Base-by-base conservation (phyloP, 2,797 vertebrate genomes). In the Dermochelys coriacea region DNA sequence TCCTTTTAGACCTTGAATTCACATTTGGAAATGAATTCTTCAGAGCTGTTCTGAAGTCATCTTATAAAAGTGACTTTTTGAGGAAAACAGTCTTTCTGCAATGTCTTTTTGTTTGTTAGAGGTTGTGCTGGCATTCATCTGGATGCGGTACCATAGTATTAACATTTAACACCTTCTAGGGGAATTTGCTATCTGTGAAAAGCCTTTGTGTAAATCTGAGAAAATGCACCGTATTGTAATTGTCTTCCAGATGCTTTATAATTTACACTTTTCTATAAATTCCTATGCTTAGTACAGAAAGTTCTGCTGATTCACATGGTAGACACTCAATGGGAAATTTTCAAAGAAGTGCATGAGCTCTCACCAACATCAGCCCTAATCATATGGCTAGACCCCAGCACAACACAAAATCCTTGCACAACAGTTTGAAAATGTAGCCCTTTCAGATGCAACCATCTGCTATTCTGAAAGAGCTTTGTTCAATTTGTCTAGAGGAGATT, bases 241-340 rank as follows among this genome's bases (percentile, higher is more conserved):
- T 75, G 27, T 77, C 14, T 77, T 77, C 1, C 57, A 89, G 85
- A 84, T 18, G 61, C 78, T 64, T 64, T 50, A 0, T 50, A 2
- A 59, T 91, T 34, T 75, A 15, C 3, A 21, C 61, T 21, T 3
- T 45, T 6, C 2, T 90, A 78, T 75, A 34, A 54, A 68, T 84
- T 61, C 2, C 15, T 3, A 8, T 14, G 2, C 0, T 0, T 45
- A 21, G 3, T 54, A 83, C 71, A 64, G 80, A 84, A 91, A 3
- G 1, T 86, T 94, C 15, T 23, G 77, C 31, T 57, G 2, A 47
- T 47, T 8, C 52, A 25, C 1, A 2, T 19, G 4, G 4, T 8
- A 83, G 21, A 2, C 47, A 34, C 59, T 59, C 59, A 14, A 1
- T 31, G 11, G 4, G 10, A 86, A 88, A 84, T 2, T 41, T 77